Evolutionary conservation across 2,113 vertebrate species (phyloP), one percentile per base, ranked within the genome.

Genomic region (Octodon degus): DNA sequence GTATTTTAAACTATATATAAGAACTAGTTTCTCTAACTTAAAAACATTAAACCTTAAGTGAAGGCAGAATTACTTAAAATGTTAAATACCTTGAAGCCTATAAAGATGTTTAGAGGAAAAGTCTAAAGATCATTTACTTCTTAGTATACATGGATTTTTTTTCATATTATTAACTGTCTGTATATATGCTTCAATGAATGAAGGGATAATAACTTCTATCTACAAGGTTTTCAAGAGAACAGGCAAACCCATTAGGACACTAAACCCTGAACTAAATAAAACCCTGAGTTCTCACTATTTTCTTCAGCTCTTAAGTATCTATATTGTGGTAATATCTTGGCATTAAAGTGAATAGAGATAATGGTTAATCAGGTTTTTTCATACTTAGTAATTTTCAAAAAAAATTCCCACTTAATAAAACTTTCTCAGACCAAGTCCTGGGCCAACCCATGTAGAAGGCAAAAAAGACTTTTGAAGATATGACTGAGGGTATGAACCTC

Each of bases 21-120:
- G 67, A 60, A 62, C 24, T 63, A 34, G 30, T 94, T 81, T 88
- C 63, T 87, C 82, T 93, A 50, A 94, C 16, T 67, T 89, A 94
- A 95, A 81, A 74, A 53, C 55, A 84, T 68, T 80, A 89, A 91
- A 55, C 47, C 24, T 22, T 58, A 77, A 32, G 40, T 72, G 43
- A 86, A 55, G 43, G 1, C 0, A 63, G 30, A 79, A 16, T 19
- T 92, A 60, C 27, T 37, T 22, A 93, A 88, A 65, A n/a, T 40
- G 7, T 37, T 24, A 10, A 84, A 92, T 53, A 32, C 11, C 37
- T 83, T n/a, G 11, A 47, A 34, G 11, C 34, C 68, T 55, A 11
- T 76, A 79, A 89, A 67, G 20, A 88, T 6, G 9, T 76, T 68
- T 72, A 74, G 34, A 47, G 68, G 80, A 91, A 96, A 86, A 4